Base-by-base conservation (phyloP, 2,113 vertebrate genomes). In the Sakesphorus luctuosus region DNA sequence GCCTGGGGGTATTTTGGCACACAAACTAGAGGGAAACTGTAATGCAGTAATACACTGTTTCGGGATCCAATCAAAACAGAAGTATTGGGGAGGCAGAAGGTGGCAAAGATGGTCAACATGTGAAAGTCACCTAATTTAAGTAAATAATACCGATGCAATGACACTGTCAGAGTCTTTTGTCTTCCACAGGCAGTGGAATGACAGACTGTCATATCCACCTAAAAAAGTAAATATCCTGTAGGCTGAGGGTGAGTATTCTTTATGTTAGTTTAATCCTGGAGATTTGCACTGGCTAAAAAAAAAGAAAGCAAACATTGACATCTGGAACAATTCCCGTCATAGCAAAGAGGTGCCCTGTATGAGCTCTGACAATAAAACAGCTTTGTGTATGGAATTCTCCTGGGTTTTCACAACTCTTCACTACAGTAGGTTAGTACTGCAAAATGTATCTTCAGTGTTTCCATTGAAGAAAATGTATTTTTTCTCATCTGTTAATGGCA, bases 1-100 rank as follows among this genome's bases (percentile, higher is more conserved):
- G 87, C 95, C 93, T 38, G 18, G 84, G 91, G 94, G 63, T 36
- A 19, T 96, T 92, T 74, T 84, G 94, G 72, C 67, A 93, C 66
- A 67, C 16, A 78, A 93, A 82, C n/a, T 31, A 52, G 47, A 56
- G 72, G 89, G n/a, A 87, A 65, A 50, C 26, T 59, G 33, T 55
- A 72, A 82, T 68, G 55, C 53, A 83, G 46, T 59, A 93, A 88
- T 63, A 38, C n/a, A n/a, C 5, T 31, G 47, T 17, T 80, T 31
- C 1, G 11, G 56, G 36, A 96, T 72, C 68, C 82, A 76, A 31
- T 87, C 75, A 56, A 28, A 62, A 50, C 38, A 68, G 56, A 79
- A 58, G 29, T 18, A 28, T 44, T 86, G 24, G 18, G 55, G 82
- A 87, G 65, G 77, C 28, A 84, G 85, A 75, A 73, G 44, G 76